Evolutionary conservation across 2,113 vertebrate species (phyloP), one percentile per base, ranked within the genome.

Genomic region (Anoplopoma fimbria): DNA sequence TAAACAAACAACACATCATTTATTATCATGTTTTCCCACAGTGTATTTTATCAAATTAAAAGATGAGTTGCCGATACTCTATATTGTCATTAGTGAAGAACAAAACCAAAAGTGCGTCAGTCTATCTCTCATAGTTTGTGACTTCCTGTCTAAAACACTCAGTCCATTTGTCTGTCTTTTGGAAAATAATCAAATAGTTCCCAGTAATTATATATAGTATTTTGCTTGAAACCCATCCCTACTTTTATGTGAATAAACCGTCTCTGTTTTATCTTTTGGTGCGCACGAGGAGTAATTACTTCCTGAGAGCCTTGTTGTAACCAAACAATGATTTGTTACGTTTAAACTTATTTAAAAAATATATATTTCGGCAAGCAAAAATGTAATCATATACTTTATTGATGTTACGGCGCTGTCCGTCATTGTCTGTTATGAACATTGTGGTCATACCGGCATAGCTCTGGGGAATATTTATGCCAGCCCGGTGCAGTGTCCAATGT

Each of bases 1-100:
- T 58, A 33, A 75, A 49, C n/a, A 57, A 76, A 63, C 27, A 72
- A 36, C 19, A 23, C 19, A 68, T 53, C 31, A 45, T 60, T 61
- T 9, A 63, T 27, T 23, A 34, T 62, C 1, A 17, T 6, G 12
- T 4, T 70, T 60, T 57, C 15, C 34, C 29, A 42, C 15, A 81
- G 33, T 0, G 2, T 65, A 10, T 62, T 58, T 27, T 4, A 21
- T 38, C 9, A 45, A 27, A 47, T 34, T 6, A 21, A 14, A 19
- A 27, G 17, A 42, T 15, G 33, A 42, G 23, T 34, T 42, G 7
- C 13, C 0, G 14, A 34, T 25, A 34, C 47, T 14, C 2, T 25
- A 25, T 21, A 31, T 33, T 33, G 36, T 47, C 2, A 47, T 17
- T 3, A 34, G 47, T 31, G 33, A 25, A 45, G 7, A 25, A n/a